phyloP scores from a whole-genome alignment of 2,113 vertebrate genomes.

The Podarcis muralis region DNA sequence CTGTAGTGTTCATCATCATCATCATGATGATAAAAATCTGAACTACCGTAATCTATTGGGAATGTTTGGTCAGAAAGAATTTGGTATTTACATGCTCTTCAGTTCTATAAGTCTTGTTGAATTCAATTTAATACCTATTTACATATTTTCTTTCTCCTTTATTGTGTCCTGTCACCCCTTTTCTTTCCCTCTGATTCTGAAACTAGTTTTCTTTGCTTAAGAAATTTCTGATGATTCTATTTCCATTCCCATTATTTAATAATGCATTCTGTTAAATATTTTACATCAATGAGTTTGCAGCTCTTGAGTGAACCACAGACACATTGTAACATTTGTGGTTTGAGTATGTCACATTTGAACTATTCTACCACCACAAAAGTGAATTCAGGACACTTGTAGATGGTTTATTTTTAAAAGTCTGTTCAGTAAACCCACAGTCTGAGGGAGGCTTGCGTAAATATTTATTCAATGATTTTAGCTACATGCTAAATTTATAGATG shows the following conservation, averaged over 20 bases:
- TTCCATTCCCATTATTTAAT: constrained; percentile 1
- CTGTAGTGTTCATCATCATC: neutral
- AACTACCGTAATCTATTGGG: neutral
- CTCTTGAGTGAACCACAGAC: neutral
- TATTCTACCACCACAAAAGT: neutral
- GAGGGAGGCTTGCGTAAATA: neutral
- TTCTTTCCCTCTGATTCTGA: neutral
- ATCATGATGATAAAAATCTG: neutral
- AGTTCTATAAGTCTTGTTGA: neutral
- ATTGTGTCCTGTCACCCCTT: neutral
- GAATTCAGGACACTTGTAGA: neutral
- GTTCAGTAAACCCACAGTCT: neutral
- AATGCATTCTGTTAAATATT: constrained; percentile 12
- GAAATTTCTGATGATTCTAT: neutral
- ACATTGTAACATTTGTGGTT: neutral
- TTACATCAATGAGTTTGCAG: neutral
- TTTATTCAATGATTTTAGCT: constrained; percentile 8
- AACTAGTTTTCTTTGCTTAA: neutral
- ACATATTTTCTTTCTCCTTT: neutral
- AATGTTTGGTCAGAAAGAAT: neutral
- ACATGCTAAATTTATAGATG: neutral
- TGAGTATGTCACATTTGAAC: neutral
- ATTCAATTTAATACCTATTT: neutral
- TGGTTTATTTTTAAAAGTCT: neutral
- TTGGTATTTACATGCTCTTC: neutral